A percentile compares a stretch with the other conserved stretches of the same genome.
These are phyloP conservation scores for Nicator chloris DNA, from an alignment of 2,113 vertebrate genomes.

Conservation along the genomic window DNA sequence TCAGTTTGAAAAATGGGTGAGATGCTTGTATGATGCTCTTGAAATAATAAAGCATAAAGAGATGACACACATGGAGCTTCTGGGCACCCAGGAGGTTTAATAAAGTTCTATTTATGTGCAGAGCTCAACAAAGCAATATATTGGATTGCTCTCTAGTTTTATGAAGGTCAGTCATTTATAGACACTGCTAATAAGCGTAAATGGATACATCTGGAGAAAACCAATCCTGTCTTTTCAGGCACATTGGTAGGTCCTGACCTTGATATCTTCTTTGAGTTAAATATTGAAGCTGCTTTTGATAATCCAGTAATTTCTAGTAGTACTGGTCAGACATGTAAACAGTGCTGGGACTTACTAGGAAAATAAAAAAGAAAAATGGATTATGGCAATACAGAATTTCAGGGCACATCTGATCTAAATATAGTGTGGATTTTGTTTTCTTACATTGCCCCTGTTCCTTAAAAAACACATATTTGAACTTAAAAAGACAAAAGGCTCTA, in stretches of 20 bases:
- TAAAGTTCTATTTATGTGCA: background rate
- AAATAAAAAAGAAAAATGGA: background rate
- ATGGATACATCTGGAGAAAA: background rate
- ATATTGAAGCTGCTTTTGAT: background rate
- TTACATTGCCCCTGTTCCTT: background rate
- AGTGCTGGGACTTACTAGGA: background rate
- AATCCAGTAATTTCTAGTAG: background rate
- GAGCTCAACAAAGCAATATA: background rate
- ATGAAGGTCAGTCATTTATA: background rate
- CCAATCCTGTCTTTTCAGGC: background rate
- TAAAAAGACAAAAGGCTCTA: background rate
- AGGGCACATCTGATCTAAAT: background rate
- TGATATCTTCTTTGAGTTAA: background rate
- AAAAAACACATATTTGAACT: background rate
- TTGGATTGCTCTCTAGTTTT: background rate
- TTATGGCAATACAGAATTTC: background rate
- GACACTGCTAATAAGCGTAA: background rate
- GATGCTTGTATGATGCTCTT: background rate
- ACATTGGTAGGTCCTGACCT: background rate
- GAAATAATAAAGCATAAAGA: background rate
- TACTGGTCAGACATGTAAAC: background rate
- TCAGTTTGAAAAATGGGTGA: background rate
- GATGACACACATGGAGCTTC: background rate
- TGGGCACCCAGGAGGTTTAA: background rate
- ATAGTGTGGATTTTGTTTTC: background rate